phyloP scores from a whole-genome alignment of 2,113 vertebrate genomes.

The Menidia beryllina region DNA sequence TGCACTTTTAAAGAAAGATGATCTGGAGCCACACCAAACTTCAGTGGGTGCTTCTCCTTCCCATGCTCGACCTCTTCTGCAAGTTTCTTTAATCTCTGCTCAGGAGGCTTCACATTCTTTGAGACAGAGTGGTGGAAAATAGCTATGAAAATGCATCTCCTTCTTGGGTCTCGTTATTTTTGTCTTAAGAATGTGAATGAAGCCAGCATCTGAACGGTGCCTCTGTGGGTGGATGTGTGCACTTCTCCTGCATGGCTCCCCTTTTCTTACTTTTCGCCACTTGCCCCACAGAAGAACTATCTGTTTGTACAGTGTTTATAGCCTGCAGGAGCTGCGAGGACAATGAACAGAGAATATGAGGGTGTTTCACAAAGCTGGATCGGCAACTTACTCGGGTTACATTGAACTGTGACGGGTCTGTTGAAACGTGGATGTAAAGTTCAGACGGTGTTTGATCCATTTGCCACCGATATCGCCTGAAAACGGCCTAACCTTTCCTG shows the following conservation, averaged over 20 bases:
- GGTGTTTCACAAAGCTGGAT: conserved; percentile 23
- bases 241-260: conserved; percentile 22
- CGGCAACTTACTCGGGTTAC: not conserved
- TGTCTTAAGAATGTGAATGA: not conserved
- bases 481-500: not conserved
- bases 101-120: not conserved
- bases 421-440: not conserved
- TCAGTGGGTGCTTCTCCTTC: not conserved
- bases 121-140: conserved; percentile 2
- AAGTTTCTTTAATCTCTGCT: conserved; percentile 1
- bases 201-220: not conserved
- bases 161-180: not conserved
- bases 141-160: not conserved
- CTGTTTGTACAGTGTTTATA: conserved; percentile 33
- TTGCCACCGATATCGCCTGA: not conserved
- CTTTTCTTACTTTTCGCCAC: conserved; percentile 16
- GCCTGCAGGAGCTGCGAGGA: conserved; percentile 25
- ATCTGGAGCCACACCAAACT: conserved; percentile 8
- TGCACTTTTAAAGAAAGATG: conserved; percentile 2
- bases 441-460: not conserved
- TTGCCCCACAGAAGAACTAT: conserved; percentile 38
- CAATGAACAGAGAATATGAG: conserved; percentile 1
- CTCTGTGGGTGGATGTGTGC: conserved; percentile 10
- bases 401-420: not conserved
- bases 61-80: not conserved